Evolutionary conservation across 1,140 invertebrate species (phyloP).

Genomic region (Acromyrmex charruanus): DNA sequence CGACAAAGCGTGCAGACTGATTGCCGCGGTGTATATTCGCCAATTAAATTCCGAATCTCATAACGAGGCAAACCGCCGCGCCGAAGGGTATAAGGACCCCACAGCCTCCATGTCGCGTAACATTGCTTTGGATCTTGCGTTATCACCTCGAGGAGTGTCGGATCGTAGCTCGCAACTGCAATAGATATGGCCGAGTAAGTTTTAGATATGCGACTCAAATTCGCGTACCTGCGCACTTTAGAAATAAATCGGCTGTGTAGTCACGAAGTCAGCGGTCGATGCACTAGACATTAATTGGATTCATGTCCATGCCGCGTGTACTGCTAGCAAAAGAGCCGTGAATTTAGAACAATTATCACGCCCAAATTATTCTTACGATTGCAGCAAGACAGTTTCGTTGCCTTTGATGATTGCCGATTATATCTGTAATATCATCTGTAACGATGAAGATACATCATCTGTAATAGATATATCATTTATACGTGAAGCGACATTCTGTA

Average conservation of each 20-base stretch:
- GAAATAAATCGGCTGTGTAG: conserved; percentile 12
- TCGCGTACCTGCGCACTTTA: conserved; percentile 29
- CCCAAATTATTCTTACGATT: conserved; percentile 23
- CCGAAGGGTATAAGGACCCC: background rate
- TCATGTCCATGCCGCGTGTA: background rate
- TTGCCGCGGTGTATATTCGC: conserved; percentile 14
- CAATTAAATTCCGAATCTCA: conserved; percentile 45
- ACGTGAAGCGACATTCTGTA: no score
- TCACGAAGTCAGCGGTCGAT: conserved; percentile 30
- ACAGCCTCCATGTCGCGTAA: background rate
- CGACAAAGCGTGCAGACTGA: background rate
- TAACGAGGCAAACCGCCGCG: conserved; percentile 16
- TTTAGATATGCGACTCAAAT: conserved; percentile 31
- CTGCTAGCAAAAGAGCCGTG: background rate
- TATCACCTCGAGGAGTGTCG: background rate
- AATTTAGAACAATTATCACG: background rate
- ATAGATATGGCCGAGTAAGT: conserved; percentile 40
- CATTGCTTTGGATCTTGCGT: conserved; percentile 5
- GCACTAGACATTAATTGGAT: conserved; percentile 45
- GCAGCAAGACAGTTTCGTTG: background rate
- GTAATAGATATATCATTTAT: no score
- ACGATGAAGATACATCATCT: no score
- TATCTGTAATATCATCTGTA: background rate
- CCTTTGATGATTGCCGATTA: background rate
- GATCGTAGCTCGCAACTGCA: conserved; percentile 33